phyloP scores from a whole-genome alignment of 2,113 vertebrate genomes.

The Podarcis muralis region DNA sequence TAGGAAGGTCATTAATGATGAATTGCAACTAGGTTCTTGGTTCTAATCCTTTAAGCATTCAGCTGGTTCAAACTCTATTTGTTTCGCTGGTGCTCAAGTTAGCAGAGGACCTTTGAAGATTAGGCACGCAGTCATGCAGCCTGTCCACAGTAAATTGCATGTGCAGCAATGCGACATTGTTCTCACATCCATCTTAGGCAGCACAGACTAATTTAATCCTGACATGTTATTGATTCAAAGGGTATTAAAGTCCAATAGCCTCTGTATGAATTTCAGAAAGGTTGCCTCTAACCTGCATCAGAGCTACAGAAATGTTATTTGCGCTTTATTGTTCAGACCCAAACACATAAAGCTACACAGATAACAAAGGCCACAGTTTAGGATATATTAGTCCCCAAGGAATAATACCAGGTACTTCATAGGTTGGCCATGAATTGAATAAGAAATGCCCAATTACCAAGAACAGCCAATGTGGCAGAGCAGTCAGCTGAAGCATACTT shows the following conservation, averaged over 20 bases:
- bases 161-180: background rate
- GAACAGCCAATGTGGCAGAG: too few relatives aligned
- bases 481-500: too few relatives aligned
- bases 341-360: background rate
- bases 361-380: background rate
- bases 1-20: background rate
- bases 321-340: background rate
- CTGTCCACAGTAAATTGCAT: background rate
- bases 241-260: background rate
- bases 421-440: background rate
- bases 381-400: background rate
- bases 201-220: slow-evolving; percentile 10
- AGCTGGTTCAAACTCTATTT: background rate
- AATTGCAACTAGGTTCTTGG: background rate
- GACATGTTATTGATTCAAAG: slow-evolving; percentile 5
- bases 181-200: slow-evolving; percentile 6
- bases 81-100: background rate
- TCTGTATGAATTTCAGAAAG: slow-evolving; percentile 2
- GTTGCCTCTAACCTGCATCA: background rate
- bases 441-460: background rate
- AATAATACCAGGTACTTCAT: background rate
- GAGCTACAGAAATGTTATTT: background rate
- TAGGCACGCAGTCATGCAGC: background rate
- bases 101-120: background rate
- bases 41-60: background rate